Evolutionary conservation across 37 sponge, comb jelly and placozoan species (phyloP), one percentile per base, ranked within the genome.

Genomic region (Ianthella basta): DNA sequence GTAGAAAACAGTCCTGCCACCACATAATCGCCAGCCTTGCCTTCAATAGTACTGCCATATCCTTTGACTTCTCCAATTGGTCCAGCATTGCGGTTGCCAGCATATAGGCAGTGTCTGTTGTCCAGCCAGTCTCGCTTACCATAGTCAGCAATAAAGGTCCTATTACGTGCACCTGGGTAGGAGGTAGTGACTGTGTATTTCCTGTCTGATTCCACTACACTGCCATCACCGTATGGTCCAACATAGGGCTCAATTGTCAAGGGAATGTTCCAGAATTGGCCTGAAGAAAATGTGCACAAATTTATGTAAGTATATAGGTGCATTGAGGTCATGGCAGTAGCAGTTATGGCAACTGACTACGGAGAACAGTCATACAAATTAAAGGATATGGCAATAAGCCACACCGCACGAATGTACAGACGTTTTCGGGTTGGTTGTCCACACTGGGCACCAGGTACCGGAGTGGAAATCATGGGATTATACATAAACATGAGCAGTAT

Each of bases 241-340:
- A 73, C 86, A 50, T 82, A 89, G 12, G 6, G 44, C 3, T 33
- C 36, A 18, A 89, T 79, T 56, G 34, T 50, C n/a, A 93, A 74
- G 40, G 87, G 90, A 35, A 87, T 50, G 56, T 93, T 93, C 90
- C 91, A 93, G 85, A 93, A 93, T 63, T 93, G 94, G 85, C 90
- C 94, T 93, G 83, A 14, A 33, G 23, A 8, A 15, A 82, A 65
- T 35, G 59, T 23, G 27, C 25, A 25, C n/a, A n/a, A n/a, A n/a
- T 57, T 15, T 57, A 57, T 57, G 15, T 57, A 57, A 57, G 18
- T 57, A 57, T 21, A 29, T 29, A 8, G 29, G 29, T 63, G 24
- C 33, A 30, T 37, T 29, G 33, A 15, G 24, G 30, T 19, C 5
- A 70, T n/a, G n/a, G n/a, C n/a, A n/a, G n/a, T n/a, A n/a, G n/a